Conservation (phyloP, 2,797 vertebrate genomes). For the Epinephelus malabaricus region DNA sequence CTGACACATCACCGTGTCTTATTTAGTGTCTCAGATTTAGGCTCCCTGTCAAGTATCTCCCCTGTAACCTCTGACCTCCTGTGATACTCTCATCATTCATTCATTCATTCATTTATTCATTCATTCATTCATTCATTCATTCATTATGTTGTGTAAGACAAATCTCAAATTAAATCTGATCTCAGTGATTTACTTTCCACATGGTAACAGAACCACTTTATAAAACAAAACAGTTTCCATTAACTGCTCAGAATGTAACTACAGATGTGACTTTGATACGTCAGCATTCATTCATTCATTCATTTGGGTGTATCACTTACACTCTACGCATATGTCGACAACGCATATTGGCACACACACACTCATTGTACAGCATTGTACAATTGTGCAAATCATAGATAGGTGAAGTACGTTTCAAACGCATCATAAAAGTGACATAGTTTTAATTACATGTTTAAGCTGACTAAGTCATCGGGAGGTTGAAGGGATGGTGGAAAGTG, state of each 20-base stretch:
- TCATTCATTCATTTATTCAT: constrained; percentile 24
- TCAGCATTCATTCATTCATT: background rate
- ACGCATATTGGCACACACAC: background rate
- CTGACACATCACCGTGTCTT: background rate
- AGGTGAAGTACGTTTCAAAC: too few relatives aligned
- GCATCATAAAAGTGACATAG: too few relatives aligned
- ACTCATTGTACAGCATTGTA: background rate
- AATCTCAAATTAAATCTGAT: constrained; percentile 25
- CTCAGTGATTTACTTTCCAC: constrained; percentile 14
- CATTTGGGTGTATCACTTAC: background rate
- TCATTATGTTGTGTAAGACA: constrained; percentile 20
- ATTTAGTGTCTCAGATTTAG: background rate
- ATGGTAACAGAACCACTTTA: constrained; percentile 18
- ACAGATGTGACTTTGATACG: background rate
- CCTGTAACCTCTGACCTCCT: background rate
- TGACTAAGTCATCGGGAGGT: too few relatives aligned
- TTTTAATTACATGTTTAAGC: too few relatives aligned
- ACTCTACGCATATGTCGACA: background rate
- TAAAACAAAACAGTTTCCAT: constrained; percentile 4
- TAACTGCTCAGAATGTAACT: background rate
- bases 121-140: constrained; percentile 18
- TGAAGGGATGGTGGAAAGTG: too few relatives aligned
- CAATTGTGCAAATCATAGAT: too few relatives aligned
- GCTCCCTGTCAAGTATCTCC: constrained; percentile 9
- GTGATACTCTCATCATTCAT: background rate